Conservation (phyloP, 2,113 vertebrate species). For the Alethe castanea region DNA sequence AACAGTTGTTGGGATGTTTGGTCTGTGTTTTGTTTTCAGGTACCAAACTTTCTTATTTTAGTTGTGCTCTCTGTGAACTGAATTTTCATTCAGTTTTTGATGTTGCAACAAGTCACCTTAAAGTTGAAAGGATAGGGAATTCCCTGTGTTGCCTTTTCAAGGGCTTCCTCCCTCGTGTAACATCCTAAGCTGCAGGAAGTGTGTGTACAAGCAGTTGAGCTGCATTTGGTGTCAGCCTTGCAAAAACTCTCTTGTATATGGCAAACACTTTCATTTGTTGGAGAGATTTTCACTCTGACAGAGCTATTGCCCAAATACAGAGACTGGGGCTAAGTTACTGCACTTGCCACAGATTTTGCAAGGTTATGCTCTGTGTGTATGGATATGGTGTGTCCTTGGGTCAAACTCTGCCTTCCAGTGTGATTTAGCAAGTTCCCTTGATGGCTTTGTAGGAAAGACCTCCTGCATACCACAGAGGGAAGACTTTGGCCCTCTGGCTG, state of each 20-base stretch:
- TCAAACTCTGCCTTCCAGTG: slow-evolving; percentile 1
- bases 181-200: neutral
- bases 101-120: neutral
- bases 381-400: neutral
- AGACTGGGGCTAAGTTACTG: neutral
- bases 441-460: neutral
- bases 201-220: neutral
- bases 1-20: neutral
- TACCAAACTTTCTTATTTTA: neutral
- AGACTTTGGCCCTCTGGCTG: neutral
- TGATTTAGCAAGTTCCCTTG: neutral
- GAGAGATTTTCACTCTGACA: neutral
- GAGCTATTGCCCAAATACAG: neutral
- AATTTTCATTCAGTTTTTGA: neutral
- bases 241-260: neutral
- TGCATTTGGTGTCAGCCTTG: neutral
- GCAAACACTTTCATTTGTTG: neutral
- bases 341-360: neutral
- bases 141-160: neutral
- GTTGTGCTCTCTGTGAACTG: neutral
- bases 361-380: neutral
- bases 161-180: neutral
- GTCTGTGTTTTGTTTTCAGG: neutral
- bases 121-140: neutral
- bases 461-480: neutral